phyloP scores from a whole-genome alignment of 2,888 invertebrate species.

The Nysson spinosus region DNA sequence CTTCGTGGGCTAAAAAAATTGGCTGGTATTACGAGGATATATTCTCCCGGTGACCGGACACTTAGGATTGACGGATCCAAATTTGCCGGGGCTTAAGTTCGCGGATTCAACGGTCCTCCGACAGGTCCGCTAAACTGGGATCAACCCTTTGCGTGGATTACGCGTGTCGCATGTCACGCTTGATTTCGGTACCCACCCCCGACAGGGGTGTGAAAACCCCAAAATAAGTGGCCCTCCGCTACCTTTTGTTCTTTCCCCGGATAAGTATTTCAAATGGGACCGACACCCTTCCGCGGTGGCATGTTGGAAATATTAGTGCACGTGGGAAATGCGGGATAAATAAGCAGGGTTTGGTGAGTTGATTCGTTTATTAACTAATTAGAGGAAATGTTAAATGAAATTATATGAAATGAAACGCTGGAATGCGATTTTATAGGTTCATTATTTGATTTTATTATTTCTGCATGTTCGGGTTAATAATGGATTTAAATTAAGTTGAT shows the following conservation, averaged over 20 bases:
- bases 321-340: too few species aligned
- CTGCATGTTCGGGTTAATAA: too few species aligned
- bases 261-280: conserved; percentile 12
- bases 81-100: conserved; percentile 60
- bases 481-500: too few species aligned
- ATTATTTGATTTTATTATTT: too few species aligned
- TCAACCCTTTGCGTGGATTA: conserved; percentile 76
- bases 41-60: conserved; percentile 43
- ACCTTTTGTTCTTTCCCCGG: not conserved
- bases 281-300: too few species aligned
- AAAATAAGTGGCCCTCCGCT: conserved; percentile 41
- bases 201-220: conserved; percentile 51
- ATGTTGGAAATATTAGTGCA: too few species aligned
- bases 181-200: conserved; percentile 55
- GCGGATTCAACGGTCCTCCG: conserved; percentile 50
- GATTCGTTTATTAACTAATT: too few species aligned
- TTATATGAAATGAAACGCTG: too few species aligned
- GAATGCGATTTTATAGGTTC: too few species aligned
- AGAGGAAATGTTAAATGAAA: too few species aligned
- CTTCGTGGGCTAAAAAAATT: conserved; percentile 41
- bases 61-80: conserved; percentile 63
- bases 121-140: conserved; percentile 73
- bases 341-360: too few species aligned
- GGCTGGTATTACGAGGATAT: conserved; percentile 40
- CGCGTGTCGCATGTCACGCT: conserved; percentile 71